Percentiles rank a stretch among this genome's conserved stretches.
phyloP scores from a whole-genome alignment of 64 coral and sea anemone species.

The Acropora yongei region DNA sequence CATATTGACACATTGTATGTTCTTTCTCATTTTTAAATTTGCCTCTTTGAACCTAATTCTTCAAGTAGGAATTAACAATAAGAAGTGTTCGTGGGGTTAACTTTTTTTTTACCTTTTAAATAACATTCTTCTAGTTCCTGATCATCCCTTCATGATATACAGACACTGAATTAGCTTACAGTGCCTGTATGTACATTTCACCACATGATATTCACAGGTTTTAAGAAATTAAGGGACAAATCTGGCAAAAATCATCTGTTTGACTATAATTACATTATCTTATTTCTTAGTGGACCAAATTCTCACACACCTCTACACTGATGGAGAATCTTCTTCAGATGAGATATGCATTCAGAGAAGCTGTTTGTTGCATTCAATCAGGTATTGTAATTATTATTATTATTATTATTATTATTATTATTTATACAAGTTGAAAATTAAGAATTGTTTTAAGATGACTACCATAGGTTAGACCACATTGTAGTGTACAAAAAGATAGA shows the following conservation, averaged over 20 bases:
- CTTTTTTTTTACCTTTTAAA: too few species aligned
- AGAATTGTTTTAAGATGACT: neutral
- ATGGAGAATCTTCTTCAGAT: neutral
- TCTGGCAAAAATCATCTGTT: too few species aligned
- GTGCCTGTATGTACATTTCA: too few species aligned
- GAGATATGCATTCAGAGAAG: slow-evolving; percentile 13
- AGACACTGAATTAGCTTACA: too few species aligned
- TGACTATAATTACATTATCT: too few species aligned
- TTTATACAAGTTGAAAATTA: neutral
- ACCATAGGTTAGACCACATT: neutral
- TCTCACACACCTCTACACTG: neutral
- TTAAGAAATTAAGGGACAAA: too few species aligned
- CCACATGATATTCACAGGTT: too few species aligned
- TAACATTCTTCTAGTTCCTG: too few species aligned
- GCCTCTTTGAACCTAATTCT: neutral
- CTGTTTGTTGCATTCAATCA: neutral
- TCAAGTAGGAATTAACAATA: too few species aligned
- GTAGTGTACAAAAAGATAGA: too few species aligned
- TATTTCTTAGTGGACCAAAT: neutral
- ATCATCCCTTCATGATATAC: too few species aligned
- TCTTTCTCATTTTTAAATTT: neutral
- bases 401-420: neutral
- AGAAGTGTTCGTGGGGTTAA: too few species aligned
- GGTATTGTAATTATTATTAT: neutral
- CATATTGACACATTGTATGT: neutral